Percentiles rank a stretch among this genome's conserved stretches.
Evolutionary conservation across 2,888 invertebrate species (phyloP).

Genomic region (Eudasyphora cyanicolor): DNA sequence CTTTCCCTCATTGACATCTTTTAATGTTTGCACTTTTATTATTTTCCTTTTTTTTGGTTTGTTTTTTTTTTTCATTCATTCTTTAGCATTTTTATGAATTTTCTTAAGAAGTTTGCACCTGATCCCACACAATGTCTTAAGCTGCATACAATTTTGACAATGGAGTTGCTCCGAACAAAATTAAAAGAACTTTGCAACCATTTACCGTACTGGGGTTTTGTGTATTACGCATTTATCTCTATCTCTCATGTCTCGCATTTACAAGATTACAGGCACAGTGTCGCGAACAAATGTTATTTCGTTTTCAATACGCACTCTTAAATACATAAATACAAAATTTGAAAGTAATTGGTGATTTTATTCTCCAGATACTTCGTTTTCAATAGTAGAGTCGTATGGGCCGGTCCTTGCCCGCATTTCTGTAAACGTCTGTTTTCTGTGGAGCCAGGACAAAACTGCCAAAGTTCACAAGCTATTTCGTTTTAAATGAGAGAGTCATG

Average conservation of each 20-base stretch:
- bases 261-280: not conserved
- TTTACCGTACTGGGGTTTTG: constrained; percentile 38
- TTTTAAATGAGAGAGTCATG: too few species aligned
- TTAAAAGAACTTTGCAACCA: constrained; percentile 24
- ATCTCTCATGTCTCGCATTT: not conserved
- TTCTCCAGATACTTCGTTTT: too few species aligned
- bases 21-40: constrained; percentile 10
- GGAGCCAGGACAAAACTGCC: too few species aligned
- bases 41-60: constrained; percentile 4
- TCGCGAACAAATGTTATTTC: too few species aligned
- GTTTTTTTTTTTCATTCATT: constrained; percentile 8
- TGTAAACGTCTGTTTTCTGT: too few species aligned
- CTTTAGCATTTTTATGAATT: constrained; percentile 53
- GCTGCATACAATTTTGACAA: constrained; percentile 54
- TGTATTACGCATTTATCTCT: not conserved
- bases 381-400: too few species aligned
- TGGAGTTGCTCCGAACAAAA: constrained; percentile 5
- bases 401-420: too few species aligned
- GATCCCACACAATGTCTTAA: constrained; percentile 53
- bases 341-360: too few species aligned
- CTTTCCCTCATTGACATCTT: constrained; percentile 9
- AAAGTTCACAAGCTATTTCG: too few species aligned
- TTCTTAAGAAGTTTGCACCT: constrained; percentile 58
- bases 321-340: too few species aligned
- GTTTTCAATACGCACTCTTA: too few species aligned